Percentiles rank a stretch among this genome's conserved stretches.
Conservation (phyloP, 2,888 invertebrate species). For the Oxytorus armatus region DNA sequence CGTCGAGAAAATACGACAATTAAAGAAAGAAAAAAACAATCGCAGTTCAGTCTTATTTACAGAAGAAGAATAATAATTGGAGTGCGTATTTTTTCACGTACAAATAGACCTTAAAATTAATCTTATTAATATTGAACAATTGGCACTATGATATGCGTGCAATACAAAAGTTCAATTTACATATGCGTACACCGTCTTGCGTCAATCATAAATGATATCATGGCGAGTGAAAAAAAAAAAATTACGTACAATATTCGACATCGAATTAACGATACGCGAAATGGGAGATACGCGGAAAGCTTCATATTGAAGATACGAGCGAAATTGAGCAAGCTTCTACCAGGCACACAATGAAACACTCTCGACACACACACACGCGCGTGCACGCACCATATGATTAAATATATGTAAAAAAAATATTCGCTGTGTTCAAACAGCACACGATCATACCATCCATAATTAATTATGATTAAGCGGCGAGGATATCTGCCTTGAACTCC, state of each 20-base stretch:
- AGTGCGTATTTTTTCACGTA: slow-evolving; percentile 37
- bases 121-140: slow-evolving; percentile 6
- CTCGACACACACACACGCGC: slow-evolving; percentile 6
- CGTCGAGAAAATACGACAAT: slow-evolving; percentile 24
- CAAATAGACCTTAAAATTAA: slow-evolving; percentile 35
- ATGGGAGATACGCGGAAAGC: slow-evolving; percentile 79
- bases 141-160: no score
- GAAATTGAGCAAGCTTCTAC: slow-evolving; percentile 19
- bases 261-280: slow-evolving; percentile 38
- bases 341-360: not conserved
- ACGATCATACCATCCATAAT: slow-evolving; percentile 48
- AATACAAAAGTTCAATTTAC: no score
- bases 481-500: slow-evolving; percentile 36
- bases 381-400: not conserved
- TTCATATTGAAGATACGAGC: slow-evolving; percentile 64
- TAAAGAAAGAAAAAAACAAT: slow-evolving; percentile 43
- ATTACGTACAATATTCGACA: slow-evolving; percentile 31
- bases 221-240: slow-evolving; percentile 11
- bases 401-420: not conserved
- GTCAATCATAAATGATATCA: slow-evolving; percentile 55
- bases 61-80: slow-evolving; percentile 54
- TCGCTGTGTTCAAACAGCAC: slow-evolving; percentile 30
- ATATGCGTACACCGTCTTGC: slow-evolving; percentile 33
- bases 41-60: slow-evolving; percentile 77
- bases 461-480: slow-evolving; percentile 57